Base-by-base conservation (phyloP, 1,140 invertebrate species). In the Nomia melanderi region DNA sequence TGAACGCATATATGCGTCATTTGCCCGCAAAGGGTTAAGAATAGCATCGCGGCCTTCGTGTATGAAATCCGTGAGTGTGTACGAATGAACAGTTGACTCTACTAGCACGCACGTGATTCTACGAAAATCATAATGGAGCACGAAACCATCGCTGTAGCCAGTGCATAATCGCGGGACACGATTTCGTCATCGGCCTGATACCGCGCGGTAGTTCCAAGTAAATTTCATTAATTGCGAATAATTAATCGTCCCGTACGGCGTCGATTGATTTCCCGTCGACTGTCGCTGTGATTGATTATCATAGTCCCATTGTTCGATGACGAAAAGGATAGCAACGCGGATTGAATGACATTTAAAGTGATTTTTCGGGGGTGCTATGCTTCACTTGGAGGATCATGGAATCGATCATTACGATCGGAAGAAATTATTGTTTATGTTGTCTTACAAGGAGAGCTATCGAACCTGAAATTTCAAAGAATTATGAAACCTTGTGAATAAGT, bases 1-100 rank as follows among this genome's bases (percentile, higher is more conserved):
- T n/a, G n/a, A n/a, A n/a, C n/a, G n/a, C n/a, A n/a, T n/a, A n/a
- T n/a, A n/a, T n/a, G n/a, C n/a, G n/a, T n/a, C n/a, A 59, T 47
- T 67, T 47, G 9, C 69, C 27, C 47, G 54, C 60, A 74, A 54
- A 67, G 60, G 71, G 33, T 57, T 82, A 64, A 73, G 79, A 86
- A 82, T 84, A 85, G 83, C 76, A 76, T 8, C 60, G 73, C 81
- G 77, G 60, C 76, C 75, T 53, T 62, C 72, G 23, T 36, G 33
- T 44, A 27, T 29, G 72, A 31, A 62, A 78, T n/a, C 4, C 20
- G 44, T 20, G 20, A n/a, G 41, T 25, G 25, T 50, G 47, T 20
- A 23, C 7, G n/a, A 12, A 23, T 39, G 60, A 63, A 50, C 7
- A 2, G 54, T 12, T 11, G 9, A 31, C 54, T 41, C 7, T 7